Evolutionary conservation across 2,113 vertebrate species (phyloP).

Genomic region (Vulpes lagopus): DNA sequence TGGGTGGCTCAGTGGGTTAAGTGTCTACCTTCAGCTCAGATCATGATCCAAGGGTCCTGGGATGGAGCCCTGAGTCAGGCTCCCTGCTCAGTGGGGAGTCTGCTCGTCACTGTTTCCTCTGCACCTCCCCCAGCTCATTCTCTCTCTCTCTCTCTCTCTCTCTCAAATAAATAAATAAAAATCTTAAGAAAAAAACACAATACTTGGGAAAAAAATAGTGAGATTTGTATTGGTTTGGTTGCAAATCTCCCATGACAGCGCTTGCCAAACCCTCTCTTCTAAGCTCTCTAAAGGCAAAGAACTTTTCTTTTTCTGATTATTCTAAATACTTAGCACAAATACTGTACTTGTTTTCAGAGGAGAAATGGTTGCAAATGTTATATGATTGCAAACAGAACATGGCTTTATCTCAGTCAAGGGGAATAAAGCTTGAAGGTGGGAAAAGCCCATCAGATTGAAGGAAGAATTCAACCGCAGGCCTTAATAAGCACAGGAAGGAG

Average conservation of each 20-base stretch:
- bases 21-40: background rate
- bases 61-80: background rate
- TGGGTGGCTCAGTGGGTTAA: background rate
- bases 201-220: background rate
- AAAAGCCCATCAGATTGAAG: background rate
- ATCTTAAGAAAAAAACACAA: background rate
- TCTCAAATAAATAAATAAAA: background rate
- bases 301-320: constrained; percentile 10
- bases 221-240: background rate
- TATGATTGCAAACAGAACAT: background rate
- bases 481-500: background rate
- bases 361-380: background rate
- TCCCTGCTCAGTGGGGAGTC: background rate
- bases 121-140: background rate
- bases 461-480: background rate
- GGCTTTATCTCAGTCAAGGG: background rate
- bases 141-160: background rate
- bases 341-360: background rate
- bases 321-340: background rate
- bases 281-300: background rate
- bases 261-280: background rate
- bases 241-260: background rate
- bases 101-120: background rate
- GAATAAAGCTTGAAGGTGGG: background rate
- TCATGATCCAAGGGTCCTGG: background rate